These are phyloP conservation scores for Heliconius hermathena DNA, from an alignment of 1,140 invertebrate species.

Conservation along the genomic window DNA sequence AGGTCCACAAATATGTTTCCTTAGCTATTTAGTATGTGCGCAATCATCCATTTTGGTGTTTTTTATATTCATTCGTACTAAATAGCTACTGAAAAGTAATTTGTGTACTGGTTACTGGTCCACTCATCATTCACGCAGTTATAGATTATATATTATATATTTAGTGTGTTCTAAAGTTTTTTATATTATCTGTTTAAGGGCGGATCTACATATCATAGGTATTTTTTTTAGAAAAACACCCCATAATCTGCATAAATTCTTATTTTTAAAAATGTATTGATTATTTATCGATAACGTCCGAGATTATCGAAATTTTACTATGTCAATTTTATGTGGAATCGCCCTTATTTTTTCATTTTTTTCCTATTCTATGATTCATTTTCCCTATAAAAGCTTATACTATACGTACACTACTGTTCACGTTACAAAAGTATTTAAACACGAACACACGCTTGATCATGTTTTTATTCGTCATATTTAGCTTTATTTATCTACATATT, in stretches of 20 bases:
- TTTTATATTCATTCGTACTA: conserved; percentile 55
- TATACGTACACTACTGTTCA: conserved; percentile 7
- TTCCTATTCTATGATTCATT: neutral
- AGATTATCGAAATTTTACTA: neutral
- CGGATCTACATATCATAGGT: conserved; percentile 22
- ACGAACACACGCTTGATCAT: conserved; percentile 32
- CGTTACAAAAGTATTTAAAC: conserved; percentile 18
- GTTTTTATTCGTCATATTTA: conserved; percentile 12
- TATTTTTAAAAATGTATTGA: too few species aligned
- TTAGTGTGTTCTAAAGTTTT: conserved; percentile 27
- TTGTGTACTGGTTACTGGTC: conserved; percentile 53
- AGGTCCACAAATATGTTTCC: conserved; percentile 66
- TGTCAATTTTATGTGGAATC: conserved; percentile 19
- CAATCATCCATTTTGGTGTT: conserved; percentile 58
- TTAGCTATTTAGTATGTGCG: conserved; percentile 69
- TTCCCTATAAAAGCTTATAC: conserved; percentile 8
- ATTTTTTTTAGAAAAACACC: neutral
- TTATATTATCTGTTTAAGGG: conserved; percentile 29
- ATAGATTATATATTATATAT: conserved; percentile 25
- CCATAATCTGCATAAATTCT: neutral
- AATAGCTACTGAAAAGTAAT: conserved; percentile 66
- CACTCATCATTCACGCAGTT: conserved; percentile 38
- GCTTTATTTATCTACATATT: conserved; percentile 11
- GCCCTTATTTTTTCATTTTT: conserved; percentile 8
- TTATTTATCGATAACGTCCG: too few species aligned